Evolutionary conservation across 2,113 vertebrate species (phyloP).

Genomic region (Aegithalos caudatus): DNA sequence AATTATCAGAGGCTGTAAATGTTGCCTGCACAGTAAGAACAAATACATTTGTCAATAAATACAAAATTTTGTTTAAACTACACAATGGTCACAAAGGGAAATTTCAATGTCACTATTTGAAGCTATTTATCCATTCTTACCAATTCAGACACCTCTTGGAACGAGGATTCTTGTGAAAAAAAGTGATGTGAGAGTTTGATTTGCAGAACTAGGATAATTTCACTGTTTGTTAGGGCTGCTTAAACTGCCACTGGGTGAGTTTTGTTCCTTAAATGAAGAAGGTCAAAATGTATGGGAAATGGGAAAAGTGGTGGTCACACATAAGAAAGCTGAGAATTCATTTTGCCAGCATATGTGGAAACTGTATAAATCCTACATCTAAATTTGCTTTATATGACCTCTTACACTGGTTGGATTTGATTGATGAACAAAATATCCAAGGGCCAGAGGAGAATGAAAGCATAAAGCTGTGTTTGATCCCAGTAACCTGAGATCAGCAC

Average conservation of each 20-base stretch:
- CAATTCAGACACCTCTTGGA: not conserved
- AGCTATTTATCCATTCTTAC: not conserved
- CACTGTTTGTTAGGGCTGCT: not conserved
- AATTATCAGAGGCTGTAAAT: not conserved
- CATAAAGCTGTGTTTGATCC: not conserved
- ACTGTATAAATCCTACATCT: not conserved
- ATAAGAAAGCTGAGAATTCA: not conserved
- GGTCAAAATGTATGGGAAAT: accelerated
- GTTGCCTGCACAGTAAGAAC: not conserved
- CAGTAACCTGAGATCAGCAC: not conserved
- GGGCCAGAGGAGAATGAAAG: not conserved
- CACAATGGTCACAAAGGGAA: accelerated
- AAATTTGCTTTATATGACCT: not conserved
- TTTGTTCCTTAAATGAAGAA: not conserved
- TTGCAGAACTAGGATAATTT: not conserved
- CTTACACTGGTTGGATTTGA: not conserved
- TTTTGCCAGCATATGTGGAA: not conserved
- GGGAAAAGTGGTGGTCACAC: not conserved
- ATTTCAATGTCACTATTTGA: not conserved
- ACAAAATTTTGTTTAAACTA: not conserved
- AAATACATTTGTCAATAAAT: not conserved
- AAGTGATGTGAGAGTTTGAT: not conserved
- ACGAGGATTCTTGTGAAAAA: not conserved
- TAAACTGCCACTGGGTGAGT: not conserved
- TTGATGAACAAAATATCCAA: not conserved